Base-by-base conservation (phyloP, 2,113 vertebrate species). In the Chunga burmeisteri region DNA sequence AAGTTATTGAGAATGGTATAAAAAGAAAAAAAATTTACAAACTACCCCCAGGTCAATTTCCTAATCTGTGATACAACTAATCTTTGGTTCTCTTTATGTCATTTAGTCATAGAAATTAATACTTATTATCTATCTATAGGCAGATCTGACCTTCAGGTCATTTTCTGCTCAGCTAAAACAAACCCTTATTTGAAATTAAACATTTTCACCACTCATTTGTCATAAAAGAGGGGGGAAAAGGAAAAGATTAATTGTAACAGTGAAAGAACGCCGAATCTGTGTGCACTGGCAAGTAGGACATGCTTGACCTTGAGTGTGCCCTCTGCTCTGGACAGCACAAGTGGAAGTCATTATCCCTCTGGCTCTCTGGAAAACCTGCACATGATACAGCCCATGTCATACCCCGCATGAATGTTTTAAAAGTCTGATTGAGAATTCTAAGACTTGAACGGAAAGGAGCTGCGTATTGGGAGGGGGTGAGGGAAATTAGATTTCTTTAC, bases 301-400 rank as follows among this genome's bases (percentile, higher is more conserved):
- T 71, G 7, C 23, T 44, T 58, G 42, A 88, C 20, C 15, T 36
- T 29, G 16, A n/a, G n/a, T 22, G 9, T 13, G 6, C 3, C 20
- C 40, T 42, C 36, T 36, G 42, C 62, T 44, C 23, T 44, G n/a
- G 34, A 53, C 47, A 63, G 36, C 8, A 21, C 1, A 1, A 62
- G 3, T 23, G 8, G 25, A 16, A 93, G 21, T 25, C 66, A 27
- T 9, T 34, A 50, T 70, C 30, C 21, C 26, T 32, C 56, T 0
- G 0, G 14, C 2, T 73, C n/a, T 27, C 44, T 3, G 2, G 11
- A 36, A 6, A 62, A 66, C 8, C 14, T 59, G 47, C 1, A 3
- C 2, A 13, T 13, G 26, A 32, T 32, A 70, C 78, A 62, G 30
- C 26, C 73, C 19, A 19, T 17, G 23, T 49, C 27, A 52, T 36